phyloP scores from a whole-genome alignment of 2,797 vertebrate species.

The Chelidonichthys spinosus region DNA sequence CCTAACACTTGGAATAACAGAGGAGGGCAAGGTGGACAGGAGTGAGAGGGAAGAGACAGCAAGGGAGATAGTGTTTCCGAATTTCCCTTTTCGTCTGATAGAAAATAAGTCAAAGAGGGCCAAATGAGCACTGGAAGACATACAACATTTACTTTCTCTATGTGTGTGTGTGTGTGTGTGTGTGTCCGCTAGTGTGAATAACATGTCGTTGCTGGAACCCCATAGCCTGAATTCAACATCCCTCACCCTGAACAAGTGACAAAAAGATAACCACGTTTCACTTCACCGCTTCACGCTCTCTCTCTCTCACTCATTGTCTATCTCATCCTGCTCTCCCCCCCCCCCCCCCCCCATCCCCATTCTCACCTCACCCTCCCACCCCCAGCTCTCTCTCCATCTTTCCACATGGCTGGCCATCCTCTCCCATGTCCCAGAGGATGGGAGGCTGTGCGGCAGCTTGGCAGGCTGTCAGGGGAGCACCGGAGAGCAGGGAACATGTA shows the following conservation, averaged over 20 bases:
- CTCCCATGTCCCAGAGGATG: conserved; percentile 78
- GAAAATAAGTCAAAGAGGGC: conserved; percentile 73
- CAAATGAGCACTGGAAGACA: conserved; percentile 69
- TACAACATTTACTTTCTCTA: conserved; percentile 54
- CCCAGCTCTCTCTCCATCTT: conserved; percentile 62
- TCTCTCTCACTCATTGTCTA: conserved; percentile 54
- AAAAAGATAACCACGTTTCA: conserved; percentile 84
- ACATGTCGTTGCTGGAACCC: conserved; percentile 62
- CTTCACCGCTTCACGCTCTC: conserved; percentile 76
- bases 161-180: conserved; percentile 7
- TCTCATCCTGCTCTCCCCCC: conserved; percentile 48
- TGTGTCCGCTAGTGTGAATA: conserved; percentile 54
- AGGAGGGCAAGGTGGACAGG: conserved; percentile 73
- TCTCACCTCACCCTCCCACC: conserved; percentile 43
- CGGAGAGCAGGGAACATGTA: conserved; percentile 80
- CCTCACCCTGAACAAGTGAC: conserved; percentile 81
- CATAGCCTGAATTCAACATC: conserved; percentile 74
- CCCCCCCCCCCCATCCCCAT: neutral
- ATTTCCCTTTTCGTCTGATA: conserved; percentile 64
- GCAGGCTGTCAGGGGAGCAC: conserved; percentile 81
- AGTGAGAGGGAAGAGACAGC: conserved; percentile 45
- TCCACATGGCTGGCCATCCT: conserved; percentile 83
- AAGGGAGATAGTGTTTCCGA: conserved; percentile 57
- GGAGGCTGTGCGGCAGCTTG: conserved; percentile 78
- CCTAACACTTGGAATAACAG: conserved; percentile 74